phyloP scores from a whole-genome alignment of 2,113 vertebrate species.

The Dolichotis patagonum region DNA sequence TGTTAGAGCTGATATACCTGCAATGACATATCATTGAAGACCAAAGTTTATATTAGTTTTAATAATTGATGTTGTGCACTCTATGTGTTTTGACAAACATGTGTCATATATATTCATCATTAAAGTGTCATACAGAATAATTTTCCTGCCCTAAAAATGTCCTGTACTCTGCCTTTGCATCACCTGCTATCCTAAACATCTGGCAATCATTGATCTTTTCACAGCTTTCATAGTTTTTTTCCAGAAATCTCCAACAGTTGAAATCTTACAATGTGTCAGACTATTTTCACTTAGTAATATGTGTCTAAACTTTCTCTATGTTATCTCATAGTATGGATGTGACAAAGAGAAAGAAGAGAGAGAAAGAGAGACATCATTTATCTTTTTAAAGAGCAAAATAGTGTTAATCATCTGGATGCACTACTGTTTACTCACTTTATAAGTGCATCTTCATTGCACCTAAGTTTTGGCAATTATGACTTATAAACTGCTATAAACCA shows the following conservation, averaged over 20 bases:
- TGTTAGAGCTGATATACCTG: background rate
- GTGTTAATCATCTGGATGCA: background rate
- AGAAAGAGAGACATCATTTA: background rate
- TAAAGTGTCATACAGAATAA: background rate
- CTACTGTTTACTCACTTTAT: background rate
- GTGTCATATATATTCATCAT: background rate
- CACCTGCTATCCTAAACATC: background rate
- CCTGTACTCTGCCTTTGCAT: background rate
- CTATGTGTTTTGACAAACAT: background rate
- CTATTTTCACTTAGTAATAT: background rate
- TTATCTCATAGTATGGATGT: background rate
- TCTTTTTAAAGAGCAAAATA: background rate
- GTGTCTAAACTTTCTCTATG: background rate
- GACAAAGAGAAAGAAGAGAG: background rate
- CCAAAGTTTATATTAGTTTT: background rate
- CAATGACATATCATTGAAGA: background rate
- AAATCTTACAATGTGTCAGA: background rate
- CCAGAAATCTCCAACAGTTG: background rate
- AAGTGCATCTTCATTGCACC: background rate
- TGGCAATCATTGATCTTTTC: background rate
- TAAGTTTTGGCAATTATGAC: background rate
- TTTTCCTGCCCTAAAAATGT: background rate
- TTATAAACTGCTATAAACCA: background rate
- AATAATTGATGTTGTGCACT: background rate
- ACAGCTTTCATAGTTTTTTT: background rate